These are phyloP conservation scores for Ormyrus nitidulus DNA, from an alignment of 2,888 invertebrate species.

Conservation along the genomic window DNA sequence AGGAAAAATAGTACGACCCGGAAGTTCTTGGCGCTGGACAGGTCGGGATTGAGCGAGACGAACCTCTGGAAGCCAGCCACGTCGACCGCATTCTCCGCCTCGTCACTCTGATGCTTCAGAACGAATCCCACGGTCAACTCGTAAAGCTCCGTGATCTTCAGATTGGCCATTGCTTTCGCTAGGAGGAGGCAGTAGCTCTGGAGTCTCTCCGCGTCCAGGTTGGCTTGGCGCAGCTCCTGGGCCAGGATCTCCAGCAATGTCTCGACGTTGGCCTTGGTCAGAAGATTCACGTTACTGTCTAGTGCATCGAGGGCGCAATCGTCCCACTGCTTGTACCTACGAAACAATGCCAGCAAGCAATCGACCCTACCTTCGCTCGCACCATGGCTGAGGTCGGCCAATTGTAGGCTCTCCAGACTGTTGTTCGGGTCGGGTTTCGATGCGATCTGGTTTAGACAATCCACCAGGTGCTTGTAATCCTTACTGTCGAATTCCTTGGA, in stretches of 20 bases:
- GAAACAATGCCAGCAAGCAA: constrained; percentile 61
- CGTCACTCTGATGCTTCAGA: constrained; percentile 18
- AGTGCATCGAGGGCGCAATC: constrained; percentile 57
- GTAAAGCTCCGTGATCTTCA: constrained; percentile 61
- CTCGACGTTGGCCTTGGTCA: constrained; percentile 63
- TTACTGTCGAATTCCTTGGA: constrained; percentile 56
- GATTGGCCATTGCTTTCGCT: constrained; percentile 58
- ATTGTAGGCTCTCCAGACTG: constrained; percentile 49
- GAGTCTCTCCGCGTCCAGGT: constrained; percentile 51
- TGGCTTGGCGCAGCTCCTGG: constrained; percentile 10
- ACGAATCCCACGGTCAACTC: constrained; percentile 55
- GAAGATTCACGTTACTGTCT: constrained; percentile 48
- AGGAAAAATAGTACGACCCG: constrained; percentile 60
- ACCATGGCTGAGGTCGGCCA: constrained; percentile 62
- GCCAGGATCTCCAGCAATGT: constrained; percentile 64
- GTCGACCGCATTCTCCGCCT: constrained; percentile 19
- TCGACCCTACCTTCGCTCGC: constrained; percentile 60
- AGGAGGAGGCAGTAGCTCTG: constrained; percentile 52
- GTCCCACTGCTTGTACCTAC: constrained; percentile 67
- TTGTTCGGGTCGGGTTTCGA: constrained; percentile 61
- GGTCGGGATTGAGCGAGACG: constrained; percentile 35
- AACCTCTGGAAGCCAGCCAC: constrained; percentile 39
- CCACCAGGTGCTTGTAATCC: constrained; percentile 61
- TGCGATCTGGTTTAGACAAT: constrained; percentile 65
- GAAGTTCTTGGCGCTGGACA: constrained; percentile 50